Evolutionary conservation across 2,113 vertebrate genomes (phyloP).

Genomic region (Malaclemys terrapin): DNA sequence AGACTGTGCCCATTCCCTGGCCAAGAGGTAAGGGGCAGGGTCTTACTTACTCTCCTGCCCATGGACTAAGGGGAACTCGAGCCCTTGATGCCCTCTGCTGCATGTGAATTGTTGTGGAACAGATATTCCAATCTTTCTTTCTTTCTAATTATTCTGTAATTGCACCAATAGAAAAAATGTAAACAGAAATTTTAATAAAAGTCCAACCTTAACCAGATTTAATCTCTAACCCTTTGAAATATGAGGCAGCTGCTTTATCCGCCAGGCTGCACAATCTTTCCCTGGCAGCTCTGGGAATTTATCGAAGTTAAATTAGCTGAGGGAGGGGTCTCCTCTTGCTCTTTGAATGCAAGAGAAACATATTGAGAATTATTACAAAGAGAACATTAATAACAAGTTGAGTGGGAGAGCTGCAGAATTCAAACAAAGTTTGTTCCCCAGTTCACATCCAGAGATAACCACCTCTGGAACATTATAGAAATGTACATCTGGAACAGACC

Average conservation of each 20-base stretch:
- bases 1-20: not conserved
- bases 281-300: constrained; percentile 59
- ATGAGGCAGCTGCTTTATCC: constrained; percentile 62
- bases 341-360: constrained; percentile 19
- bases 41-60: not conserved
- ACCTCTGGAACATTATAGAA: not conserved
- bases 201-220: constrained; percentile 50
- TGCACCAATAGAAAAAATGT: constrained; percentile 15
- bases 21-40: not conserved
- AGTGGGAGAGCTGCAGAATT: not conserved
- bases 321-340: constrained; percentile 52
- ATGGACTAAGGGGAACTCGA: not conserved
- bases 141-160: constrained; percentile 31
- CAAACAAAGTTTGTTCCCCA: not conserved
- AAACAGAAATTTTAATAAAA: constrained; percentile 70
- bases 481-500: not conserved
- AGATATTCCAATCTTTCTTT: not conserved
- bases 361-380: constrained; percentile 47
- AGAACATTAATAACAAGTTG: constrained; percentile 40
- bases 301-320: constrained; percentile 63
- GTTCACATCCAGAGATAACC: not conserved
- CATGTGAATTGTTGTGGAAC: not conserved
- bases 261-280: constrained; percentile 38
- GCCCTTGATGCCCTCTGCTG: rapidly evolving
- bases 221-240: constrained; percentile 71